Evolutionary conservation across 2,113 vertebrate genomes (phyloP).

Genomic region (Festucalex cinctus): DNA sequence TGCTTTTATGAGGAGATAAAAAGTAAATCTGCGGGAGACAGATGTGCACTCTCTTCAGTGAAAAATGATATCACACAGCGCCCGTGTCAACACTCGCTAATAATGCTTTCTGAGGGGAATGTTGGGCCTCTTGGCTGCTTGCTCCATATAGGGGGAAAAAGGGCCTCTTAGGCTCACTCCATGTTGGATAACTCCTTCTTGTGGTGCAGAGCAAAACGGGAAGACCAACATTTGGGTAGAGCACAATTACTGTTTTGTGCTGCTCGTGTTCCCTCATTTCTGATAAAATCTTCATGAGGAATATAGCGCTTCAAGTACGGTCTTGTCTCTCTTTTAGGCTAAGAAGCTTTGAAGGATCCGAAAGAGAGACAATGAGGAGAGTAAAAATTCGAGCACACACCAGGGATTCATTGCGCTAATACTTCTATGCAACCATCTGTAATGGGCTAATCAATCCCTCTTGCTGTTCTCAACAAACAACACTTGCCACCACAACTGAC

Average conservation of each 20-base stretch:
- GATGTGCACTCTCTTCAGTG: constrained; percentile 36
- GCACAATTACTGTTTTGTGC: constrained; percentile 5
- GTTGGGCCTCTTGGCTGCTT: constrained; percentile 58
- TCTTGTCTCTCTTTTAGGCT: constrained; percentile 3
- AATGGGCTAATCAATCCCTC: constrained; percentile 2
- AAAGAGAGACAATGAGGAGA: constrained; percentile 8
- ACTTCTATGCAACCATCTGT: constrained; percentile 7
- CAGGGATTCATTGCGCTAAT: constrained; percentile 1
- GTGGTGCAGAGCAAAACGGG: constrained; percentile 23
- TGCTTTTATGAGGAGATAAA: constrained; percentile 12
- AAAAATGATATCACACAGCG: constrained; percentile 60
- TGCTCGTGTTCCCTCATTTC: constrained; percentile 5
- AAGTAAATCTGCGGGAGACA: constrained; percentile 31
- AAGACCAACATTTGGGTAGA: constrained; percentile 35
- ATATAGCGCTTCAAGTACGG: constrained; percentile 5
- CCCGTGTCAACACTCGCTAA: constrained; percentile 65
- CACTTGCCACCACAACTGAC: neutral
- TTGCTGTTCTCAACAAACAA: neutral
- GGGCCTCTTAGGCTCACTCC: constrained; percentile 56
- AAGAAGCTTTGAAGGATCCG: constrained; percentile 7
- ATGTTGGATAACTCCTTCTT: constrained; percentile 44
- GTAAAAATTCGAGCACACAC: constrained; percentile 13
- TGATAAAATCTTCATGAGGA: constrained; percentile 14
- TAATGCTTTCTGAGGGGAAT: constrained; percentile 59
- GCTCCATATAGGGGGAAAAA: constrained; percentile 46